Conservation (phyloP, 2,113 vertebrate genomes). For the Caretta caretta region DNA sequence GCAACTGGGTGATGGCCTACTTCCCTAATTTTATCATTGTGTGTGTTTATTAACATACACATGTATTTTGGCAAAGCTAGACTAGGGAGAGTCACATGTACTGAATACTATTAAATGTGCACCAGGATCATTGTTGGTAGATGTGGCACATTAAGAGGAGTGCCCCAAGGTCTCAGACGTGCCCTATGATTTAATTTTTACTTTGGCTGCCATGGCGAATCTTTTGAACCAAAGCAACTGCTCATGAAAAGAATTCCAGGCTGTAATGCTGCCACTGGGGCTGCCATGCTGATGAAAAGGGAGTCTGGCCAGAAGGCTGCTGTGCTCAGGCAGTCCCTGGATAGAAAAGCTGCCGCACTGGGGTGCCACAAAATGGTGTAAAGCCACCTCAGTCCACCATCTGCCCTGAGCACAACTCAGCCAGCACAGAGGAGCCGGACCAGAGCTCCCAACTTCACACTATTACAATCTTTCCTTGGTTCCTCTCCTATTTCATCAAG, state of each 20-base stretch:
- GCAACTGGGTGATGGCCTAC: background rate
- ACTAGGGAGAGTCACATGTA: background rate
- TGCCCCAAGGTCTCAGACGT: background rate
- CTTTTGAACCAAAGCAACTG: background rate
- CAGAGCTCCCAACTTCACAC: background rate
- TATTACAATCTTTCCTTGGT: background rate
- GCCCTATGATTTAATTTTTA: background rate
- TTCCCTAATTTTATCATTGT: background rate
- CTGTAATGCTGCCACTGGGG: fast-evolving
- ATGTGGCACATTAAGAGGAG: background rate
- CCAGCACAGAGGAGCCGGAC: background rate
- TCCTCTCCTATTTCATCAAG: background rate
- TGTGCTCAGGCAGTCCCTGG: background rate
- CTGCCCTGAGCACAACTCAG: background rate
- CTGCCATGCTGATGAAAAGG: background rate
- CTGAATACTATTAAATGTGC: background rate
- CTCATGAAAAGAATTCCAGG: background rate
- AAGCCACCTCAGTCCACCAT: background rate
- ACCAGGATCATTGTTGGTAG: background rate
- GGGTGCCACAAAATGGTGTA: background rate
- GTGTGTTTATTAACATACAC: background rate
- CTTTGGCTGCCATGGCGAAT: background rate
- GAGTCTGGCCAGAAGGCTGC: background rate
- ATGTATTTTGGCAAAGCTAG: background rate
- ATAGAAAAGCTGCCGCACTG: background rate